Evolutionary conservation across 2,888 invertebrate genomes (phyloP).

Genomic region (Metellina segmentata): DNA sequence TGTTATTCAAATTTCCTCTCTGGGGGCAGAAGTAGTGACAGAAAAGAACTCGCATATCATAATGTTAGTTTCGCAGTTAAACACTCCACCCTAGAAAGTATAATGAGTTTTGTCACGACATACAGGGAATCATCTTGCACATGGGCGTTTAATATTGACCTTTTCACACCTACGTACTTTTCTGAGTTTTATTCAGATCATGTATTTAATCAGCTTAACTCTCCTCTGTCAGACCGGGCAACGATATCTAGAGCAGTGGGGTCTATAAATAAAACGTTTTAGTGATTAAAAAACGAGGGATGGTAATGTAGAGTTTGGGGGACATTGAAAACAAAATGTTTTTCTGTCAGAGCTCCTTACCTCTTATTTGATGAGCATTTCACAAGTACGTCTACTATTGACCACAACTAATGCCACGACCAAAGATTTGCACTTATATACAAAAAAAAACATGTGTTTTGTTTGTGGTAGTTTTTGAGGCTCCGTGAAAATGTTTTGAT

Average conservation of each 20-base stretch:
- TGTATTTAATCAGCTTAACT: background rate
- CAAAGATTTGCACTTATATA: too few species aligned
- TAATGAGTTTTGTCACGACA: slow-evolving; percentile 27
- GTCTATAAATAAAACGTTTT: too few species aligned
- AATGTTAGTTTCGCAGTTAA: slow-evolving; percentile 23
- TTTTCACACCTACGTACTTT: slow-evolving; percentile 20
- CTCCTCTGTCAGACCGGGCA: background rate
- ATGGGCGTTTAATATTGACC: slow-evolving; percentile 24
- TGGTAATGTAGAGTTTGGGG: too few species aligned
- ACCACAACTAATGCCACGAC: background rate
- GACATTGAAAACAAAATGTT: too few species aligned
- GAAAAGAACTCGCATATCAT: slow-evolving; percentile 26
- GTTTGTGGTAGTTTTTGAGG: too few species aligned
- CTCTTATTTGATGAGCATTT: background rate
- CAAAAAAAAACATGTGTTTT: too few species aligned
- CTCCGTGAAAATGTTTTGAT: too few species aligned
- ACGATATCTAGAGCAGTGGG: too few species aligned
- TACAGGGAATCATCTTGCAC: background rate
- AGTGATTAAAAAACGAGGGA: too few species aligned
- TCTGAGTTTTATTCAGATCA: background rate
- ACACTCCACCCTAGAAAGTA: slow-evolving; percentile 32
- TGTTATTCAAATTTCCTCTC: slow-evolving; percentile 51
- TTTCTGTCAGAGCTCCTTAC: background rate
- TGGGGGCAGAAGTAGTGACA: slow-evolving; percentile 49
- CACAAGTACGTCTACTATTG: background rate